These are phyloP conservation scores for Dipodomys ordii DNA, from an alignment of 2,113 vertebrate species.

Conservation along the genomic window DNA sequence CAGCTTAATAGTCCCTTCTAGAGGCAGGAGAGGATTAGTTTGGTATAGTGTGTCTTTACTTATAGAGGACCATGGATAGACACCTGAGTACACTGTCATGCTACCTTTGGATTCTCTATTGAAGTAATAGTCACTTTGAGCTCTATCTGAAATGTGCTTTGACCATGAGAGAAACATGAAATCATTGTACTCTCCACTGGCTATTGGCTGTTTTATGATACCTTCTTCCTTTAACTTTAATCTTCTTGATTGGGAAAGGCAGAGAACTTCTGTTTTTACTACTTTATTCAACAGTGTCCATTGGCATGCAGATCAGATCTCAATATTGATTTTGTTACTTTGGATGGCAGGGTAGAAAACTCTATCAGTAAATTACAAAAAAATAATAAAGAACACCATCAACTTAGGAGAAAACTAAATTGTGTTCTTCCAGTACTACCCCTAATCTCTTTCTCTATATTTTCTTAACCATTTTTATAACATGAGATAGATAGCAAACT, in stretches of 20 bases:
- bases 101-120: not conserved
- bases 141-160: not conserved
- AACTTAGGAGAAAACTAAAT: slow-evolving; percentile 8
- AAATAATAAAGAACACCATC: slow-evolving; percentile 45
- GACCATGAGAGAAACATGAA: not conserved
- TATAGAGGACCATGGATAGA: not conserved
- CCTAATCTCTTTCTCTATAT: slow-evolving; percentile 28
- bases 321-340: slow-evolving; percentile 40
- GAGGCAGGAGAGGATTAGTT: not conserved
- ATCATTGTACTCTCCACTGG: not conserved
- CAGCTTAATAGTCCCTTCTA: not conserved
- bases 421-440: slow-evolving; percentile 29
- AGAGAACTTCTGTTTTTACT: not conserved
- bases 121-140: not conserved
- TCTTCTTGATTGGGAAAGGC: not conserved
- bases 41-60: not conserved
- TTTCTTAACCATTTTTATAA: slow-evolving; percentile 47
- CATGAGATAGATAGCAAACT: not conserved
- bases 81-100: not conserved
- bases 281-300: not conserved
- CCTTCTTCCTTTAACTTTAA: not conserved
- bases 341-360: not conserved
- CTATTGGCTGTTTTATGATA: not conserved
- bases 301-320: slow-evolving; percentile 17
- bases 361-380: slow-evolving; percentile 20